Evolutionary conservation across 2,797 vertebrate genomes (phyloP), one percentile per base, ranked within the genome.

Genomic region (Sebastes minor): DNA sequence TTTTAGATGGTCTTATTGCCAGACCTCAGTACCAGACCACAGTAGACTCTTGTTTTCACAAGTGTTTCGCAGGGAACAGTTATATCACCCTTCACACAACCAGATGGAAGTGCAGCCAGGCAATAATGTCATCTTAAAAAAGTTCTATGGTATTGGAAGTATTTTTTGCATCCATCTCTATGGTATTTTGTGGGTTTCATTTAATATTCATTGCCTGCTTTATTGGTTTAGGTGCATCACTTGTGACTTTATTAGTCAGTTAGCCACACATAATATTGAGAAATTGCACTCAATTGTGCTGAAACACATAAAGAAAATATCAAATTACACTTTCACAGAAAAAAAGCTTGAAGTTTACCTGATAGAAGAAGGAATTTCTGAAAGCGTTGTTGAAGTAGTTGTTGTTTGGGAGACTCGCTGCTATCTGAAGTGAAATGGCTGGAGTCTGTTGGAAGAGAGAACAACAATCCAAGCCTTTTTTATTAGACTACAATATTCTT

Each of bases 311-410:
- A 52, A 27, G 4, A 38, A 62, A 78, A 33, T n/a, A 4, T 38
- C 8, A 71, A 35, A 32, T 59, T 0, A 42, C 5, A 22, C 18
- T 18, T 23, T 63, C 6, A 52, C 7, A 10, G 2, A 18, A 8
- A 18, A 6, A 22, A 18, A 57, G 2, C 1, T n/a, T 0, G 8
- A 33, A n/a, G 5, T 53, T 74, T 89, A 98, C 97, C 97, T 98
- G 95, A 52, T 97, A 98, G 85, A 97, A 97, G 93, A 98, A 98
- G 22, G 95, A 96, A 76, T 95, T 95, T 42, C 95, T 94, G 93
- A 98, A 98, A 79, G 95, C 91, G 2, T 97, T 97, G 72, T 92
- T 93, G 11, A 86, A 66, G 67, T 94, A 90, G 68, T 92, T 88
- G 57, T 95, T 95, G 13, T 76, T 71, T 62, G 98, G 97, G 35